Evolutionary conservation across 2,797 vertebrate genomes (phyloP).

Genomic region (Echeneis naucrates): DNA sequence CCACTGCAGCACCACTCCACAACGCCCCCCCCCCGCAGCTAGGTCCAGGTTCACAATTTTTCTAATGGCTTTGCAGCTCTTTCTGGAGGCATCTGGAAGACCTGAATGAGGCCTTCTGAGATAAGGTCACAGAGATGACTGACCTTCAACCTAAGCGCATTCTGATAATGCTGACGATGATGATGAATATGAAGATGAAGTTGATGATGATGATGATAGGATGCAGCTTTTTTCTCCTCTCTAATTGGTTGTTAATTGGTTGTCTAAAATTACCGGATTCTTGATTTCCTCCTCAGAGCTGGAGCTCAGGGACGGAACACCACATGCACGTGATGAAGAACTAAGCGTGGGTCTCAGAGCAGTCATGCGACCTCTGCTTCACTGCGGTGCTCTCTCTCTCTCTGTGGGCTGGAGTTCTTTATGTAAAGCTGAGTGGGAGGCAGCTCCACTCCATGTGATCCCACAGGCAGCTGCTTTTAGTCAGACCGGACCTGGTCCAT

Average conservation of each 20-base stretch:
- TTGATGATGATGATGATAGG: too few species aligned
- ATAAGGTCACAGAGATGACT: too few species aligned
- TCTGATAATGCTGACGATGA: too few species aligned
- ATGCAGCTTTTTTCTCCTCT: slow-evolving; percentile 17
- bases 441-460: slow-evolving; percentile 61
- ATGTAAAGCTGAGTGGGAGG: slow-evolving; percentile 81
- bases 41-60: too few species aligned
- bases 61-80: too few species aligned
- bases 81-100: too few species aligned
- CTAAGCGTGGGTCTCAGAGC: slow-evolving; percentile 60
- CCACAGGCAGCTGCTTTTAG: slow-evolving; percentile 29
- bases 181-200: too few species aligned
- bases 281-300: slow-evolving; percentile 44
- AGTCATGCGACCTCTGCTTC: slow-evolving; percentile 50
- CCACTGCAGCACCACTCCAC: too few species aligned
- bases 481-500: too few species aligned
- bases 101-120: too few species aligned
- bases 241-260: slow-evolving; percentile 75
- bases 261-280: slow-evolving; percentile 72
- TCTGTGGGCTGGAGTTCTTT: slow-evolving; percentile 73
- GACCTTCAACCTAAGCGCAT: too few species aligned
- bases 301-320: slow-evolving; percentile 54
- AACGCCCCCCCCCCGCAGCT: too few species aligned
- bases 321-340: slow-evolving; percentile 52
- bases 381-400: slow-evolving; percentile 19